Conservation (phyloP, 2,113 vertebrate genomes). For the Cheilinus undulatus region DNA sequence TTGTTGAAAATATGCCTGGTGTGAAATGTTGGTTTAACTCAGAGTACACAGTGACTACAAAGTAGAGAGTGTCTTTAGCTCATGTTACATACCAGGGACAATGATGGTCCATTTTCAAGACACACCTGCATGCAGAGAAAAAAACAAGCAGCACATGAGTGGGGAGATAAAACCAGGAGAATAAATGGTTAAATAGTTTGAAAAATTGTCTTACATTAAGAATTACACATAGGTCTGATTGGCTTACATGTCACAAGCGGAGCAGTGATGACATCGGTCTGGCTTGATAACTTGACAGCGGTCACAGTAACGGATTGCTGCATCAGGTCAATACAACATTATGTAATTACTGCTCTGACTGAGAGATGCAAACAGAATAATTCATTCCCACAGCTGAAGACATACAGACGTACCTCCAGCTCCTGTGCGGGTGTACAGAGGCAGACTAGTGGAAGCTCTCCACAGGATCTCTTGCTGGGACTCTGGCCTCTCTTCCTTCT, state of each 20-base stretch:
- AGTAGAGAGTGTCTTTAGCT: background rate
- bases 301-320: conserved; percentile 96
- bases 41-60: too few relatives aligned
- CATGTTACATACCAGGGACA: conserved; percentile 93
- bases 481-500: conserved; percentile 88
- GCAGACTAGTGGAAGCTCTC: conserved; percentile 89
- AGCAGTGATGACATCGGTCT: conserved; percentile 97
- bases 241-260: conserved; percentile 94
- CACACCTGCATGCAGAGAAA: conserved; percentile 84
- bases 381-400: background rate
- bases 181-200: background rate
- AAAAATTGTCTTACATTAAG: background rate
- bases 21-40: too few relatives aligned
- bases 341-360: background rate
- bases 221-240: background rate
- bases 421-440: conserved; percentile 91
- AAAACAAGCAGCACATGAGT: background rate
- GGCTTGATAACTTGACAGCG: conserved; percentile 97
- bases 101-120: conserved; percentile 99
- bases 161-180: background rate
- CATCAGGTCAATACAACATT: conserved; percentile 32
- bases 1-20: too few relatives aligned
- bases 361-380: conserved; percentile 10
- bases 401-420: conserved; percentile 83
- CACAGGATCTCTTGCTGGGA: conserved; percentile 92